Evolutionary conservation across 1,140 invertebrate genomes (phyloP).

Genomic region (Pogonomyrmex barbatus): DNA sequence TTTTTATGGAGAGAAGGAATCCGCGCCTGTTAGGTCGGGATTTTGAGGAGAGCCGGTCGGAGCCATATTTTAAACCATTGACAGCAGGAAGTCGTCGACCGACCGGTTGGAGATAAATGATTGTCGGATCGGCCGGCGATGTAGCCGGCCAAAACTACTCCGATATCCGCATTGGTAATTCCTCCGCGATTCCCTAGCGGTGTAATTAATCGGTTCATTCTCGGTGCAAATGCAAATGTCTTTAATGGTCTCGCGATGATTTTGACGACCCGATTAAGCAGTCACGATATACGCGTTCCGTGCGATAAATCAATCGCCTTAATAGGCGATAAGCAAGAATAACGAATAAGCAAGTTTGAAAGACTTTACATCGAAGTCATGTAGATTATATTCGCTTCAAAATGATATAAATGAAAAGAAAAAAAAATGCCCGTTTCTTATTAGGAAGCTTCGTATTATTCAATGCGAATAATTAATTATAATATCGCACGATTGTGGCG

Average conservation of each 20-base stretch:
- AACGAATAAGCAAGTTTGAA: background rate
- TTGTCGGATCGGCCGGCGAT: slow-evolving; percentile 22
- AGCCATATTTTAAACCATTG: slow-evolving; percentile 55
- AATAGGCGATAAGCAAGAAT: background rate
- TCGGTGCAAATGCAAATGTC: slow-evolving; percentile 28
- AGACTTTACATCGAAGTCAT: background rate
- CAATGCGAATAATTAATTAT: background rate
- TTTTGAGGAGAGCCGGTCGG: slow-evolving; percentile 56
- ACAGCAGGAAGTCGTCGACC: slow-evolving; percentile 63
- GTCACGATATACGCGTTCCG: background rate
- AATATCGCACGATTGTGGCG: background rate
- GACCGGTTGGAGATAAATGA: slow-evolving; percentile 46
- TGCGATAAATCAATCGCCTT: slow-evolving; percentile 2
- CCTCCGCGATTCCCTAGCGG: slow-evolving; percentile 1
- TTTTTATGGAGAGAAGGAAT: background rate
- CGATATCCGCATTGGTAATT: slow-evolving; percentile 27
- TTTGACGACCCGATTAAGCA: slow-evolving; percentile 16
- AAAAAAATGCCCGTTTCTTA: background rate
- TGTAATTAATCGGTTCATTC: background rate
- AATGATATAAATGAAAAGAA: background rate
- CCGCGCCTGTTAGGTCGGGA: slow-evolving; percentile 3
- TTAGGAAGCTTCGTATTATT: background rate
- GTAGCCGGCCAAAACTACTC: background rate
- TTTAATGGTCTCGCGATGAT: background rate
- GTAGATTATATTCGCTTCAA: background rate